Conservation (phyloP, 2,113 vertebrate genomes). For the Rhodinocichla rosea region DNA sequence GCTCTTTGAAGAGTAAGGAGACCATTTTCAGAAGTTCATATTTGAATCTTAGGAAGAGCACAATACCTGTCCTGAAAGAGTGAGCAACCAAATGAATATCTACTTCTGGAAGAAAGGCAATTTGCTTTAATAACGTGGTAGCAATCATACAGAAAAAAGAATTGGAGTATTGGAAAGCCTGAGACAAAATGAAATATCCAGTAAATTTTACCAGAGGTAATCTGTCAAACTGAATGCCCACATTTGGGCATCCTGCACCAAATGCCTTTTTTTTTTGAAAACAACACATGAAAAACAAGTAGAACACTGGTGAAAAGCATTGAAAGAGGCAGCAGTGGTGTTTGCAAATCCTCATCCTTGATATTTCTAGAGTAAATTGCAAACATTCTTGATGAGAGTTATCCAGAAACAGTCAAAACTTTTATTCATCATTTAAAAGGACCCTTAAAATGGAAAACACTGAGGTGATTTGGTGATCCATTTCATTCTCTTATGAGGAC, state of each 20-base stretch:
- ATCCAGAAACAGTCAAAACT: not conserved
- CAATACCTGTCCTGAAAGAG: not conserved
- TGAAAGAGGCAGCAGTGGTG: not conserved
- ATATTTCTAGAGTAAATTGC: not conserved
- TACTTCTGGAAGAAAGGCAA: not conserved
- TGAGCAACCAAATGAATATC: not conserved
- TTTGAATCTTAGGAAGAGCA: not conserved
- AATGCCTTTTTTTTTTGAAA: not conserved
- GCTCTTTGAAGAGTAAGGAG: not conserved
- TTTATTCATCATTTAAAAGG: not conserved
- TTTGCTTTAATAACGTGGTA: not conserved
- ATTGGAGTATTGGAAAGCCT: not conserved
- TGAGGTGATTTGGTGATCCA: not conserved
- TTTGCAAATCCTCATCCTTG: not conserved
- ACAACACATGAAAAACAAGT: not conserved
- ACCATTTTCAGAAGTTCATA: not conserved
- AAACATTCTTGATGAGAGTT: not conserved
- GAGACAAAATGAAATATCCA: not conserved
- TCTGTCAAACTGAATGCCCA: not conserved
- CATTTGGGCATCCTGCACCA: not conserved
- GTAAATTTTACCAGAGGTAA: not conserved
- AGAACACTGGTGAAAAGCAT: not conserved
- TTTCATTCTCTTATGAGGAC: not conserved
- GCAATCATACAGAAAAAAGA: not conserved
- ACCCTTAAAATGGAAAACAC: not conserved